Evolutionary conservation across 1,140 invertebrate genomes (phyloP), one percentile per base, ranked within the genome.

Genomic region (Penaeus indicus): DNA sequence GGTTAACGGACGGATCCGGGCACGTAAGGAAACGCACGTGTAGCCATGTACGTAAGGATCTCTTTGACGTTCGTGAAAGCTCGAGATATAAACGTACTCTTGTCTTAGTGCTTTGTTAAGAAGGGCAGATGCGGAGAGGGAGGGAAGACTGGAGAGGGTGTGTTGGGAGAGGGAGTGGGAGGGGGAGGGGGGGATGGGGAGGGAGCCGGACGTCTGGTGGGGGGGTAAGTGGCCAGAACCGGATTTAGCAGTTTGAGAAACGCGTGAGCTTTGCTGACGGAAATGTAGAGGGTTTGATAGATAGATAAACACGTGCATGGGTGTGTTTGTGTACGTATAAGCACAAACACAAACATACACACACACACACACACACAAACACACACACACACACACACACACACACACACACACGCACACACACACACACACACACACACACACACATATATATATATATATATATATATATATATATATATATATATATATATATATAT

Each of bases 361-460:
- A 69, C 62, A 84, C 69, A 84, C 69, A 84, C 69, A 84, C 69
- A 84, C 69, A 84, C 69, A 84, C 69, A 84, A 54, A 84, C 69
- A 84, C 69, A 84, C 69, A 84, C 69, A 84, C 47, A 69, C 47
- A 84, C 47, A 63, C 69, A 72, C n/a, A 72, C 69, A 84, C 69
- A 72, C n/a, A 64, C 47, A 84, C 69, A 67, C 67, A 19, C 25
- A 67, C 7, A 27, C 13, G 21, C 18, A 62, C 54, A 79, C 25
- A 79, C 54, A 79, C 21, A 85, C 10, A 75, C 38, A 47, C 13
- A 84, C 42, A 22, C 25, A 32, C 21, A 84, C 25, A 38, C 25
- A 84, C 42, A 84, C 25, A 22, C 25, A 84, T 61, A 84, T 25
- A 38, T 67, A 84, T 47, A 84, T 67, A 67, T 61, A 84, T 47